phyloP scores from a whole-genome alignment of 2,797 vertebrate genomes.

The Lepidocolaptes lacrymiger region DNA sequence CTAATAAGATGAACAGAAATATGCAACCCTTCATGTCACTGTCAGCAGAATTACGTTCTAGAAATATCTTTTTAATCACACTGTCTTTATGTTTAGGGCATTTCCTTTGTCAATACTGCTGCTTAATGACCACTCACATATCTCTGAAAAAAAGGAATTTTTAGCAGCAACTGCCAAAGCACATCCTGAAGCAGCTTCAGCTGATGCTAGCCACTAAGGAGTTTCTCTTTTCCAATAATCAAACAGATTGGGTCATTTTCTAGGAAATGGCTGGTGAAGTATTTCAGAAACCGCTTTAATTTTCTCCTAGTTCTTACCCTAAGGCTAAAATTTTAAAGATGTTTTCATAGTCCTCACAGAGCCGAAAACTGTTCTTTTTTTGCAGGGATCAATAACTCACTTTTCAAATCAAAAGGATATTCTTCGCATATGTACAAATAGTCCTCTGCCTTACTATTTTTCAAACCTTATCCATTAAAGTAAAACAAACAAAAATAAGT shows the following conservation, averaged over 20 bases:
- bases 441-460: not conserved
- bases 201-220: slow-evolving; percentile 43
- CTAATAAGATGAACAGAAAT: not conserved
- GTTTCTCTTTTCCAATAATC: slow-evolving; percentile 62
- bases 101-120: not conserved
- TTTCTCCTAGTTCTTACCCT: slow-evolving; percentile 46
- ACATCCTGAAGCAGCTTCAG: slow-evolving; percentile 14
- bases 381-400: slow-evolving; percentile 35
- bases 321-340: slow-evolving; percentile 54
- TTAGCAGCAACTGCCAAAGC: slow-evolving; percentile 24
- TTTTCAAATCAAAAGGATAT: slow-evolving; percentile 31
- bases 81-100: not conserved
- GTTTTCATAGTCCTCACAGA: slow-evolving; percentile 15
- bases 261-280: not conserved
- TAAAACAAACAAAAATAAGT: slow-evolving; percentile 19
- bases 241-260: slow-evolving; percentile 57
- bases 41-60: slow-evolving; percentile 3
- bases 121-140: not conserved
- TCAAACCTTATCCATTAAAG: not conserved
- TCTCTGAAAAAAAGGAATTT: slow-evolving; percentile 19
- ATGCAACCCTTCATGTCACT: not conserved
- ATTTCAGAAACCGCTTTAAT: slow-evolving; percentile 59
- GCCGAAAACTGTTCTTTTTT: slow-evolving; percentile 42
- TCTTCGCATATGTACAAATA: slow-evolving; percentile 30
- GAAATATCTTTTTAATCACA: slow-evolving; percentile 17